phyloP scores from a whole-genome alignment of 2,888 invertebrate genomes.

The Agriopis leucophaearia region DNA sequence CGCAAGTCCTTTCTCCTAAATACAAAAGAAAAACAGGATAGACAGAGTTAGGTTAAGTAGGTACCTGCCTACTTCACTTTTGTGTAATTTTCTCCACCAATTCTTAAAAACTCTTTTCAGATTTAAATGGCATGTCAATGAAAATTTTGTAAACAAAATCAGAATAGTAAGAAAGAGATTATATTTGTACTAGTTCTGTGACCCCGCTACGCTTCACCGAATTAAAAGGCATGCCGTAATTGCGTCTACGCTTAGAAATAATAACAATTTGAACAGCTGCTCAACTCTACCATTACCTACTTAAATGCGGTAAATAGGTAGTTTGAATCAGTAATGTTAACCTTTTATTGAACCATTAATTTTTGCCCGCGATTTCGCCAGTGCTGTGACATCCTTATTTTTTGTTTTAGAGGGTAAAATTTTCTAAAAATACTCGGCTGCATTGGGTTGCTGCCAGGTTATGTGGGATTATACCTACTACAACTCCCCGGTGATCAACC shows the following conservation, averaged over 20 bases:
- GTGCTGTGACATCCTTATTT: too few species aligned
- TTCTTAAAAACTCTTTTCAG: conserved; percentile 8
- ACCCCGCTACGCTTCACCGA: conserved; percentile 80
- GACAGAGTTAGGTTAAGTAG: too few species aligned
- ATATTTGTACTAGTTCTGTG: conserved; percentile 81
- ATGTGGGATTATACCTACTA: too few species aligned
- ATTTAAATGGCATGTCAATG: conserved; percentile 11
- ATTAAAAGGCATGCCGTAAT: conserved; percentile 73
- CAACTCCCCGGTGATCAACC: too few species aligned
- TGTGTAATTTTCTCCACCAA: neutral
- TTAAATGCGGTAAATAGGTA: conserved; percentile 23
- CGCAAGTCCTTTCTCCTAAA: too few species aligned
- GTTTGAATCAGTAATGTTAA: conserved; percentile 3
- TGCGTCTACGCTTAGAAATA: conserved; percentile 61
- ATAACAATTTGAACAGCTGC: conserved; percentile 59
- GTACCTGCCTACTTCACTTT: too few species aligned
- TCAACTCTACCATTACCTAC: conserved; percentile 39
- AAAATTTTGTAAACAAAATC: conserved; percentile 18
- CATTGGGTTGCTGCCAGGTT: too few species aligned
- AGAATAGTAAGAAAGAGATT: conserved; percentile 56
- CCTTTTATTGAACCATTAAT: neutral
- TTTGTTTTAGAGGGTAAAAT: too few species aligned
- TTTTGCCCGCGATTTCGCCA: too few species aligned
- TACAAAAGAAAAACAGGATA: too few species aligned
- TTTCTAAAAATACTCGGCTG: too few species aligned